phyloP scores from a whole-genome alignment of 2,797 vertebrate genomes.

The Gadopsis bispinosus region DNA sequence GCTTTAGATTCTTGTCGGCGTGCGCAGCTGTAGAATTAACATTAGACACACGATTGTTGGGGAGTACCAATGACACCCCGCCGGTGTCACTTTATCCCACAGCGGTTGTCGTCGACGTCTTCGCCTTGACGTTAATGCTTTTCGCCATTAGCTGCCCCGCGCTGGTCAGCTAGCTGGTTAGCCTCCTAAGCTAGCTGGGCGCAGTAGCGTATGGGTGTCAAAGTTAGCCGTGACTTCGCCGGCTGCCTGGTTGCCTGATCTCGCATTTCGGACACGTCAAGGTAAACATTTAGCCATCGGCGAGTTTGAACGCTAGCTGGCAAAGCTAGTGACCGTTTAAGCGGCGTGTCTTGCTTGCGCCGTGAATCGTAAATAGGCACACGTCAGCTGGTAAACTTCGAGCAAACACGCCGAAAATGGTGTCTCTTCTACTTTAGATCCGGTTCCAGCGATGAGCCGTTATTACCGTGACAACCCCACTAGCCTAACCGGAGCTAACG shows the following conservation, averaged over 20 bases:
- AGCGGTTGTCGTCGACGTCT: conserved; percentile 24
- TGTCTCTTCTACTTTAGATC: conserved; percentile 39
- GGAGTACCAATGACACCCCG: conserved; percentile 13
- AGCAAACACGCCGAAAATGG: conserved; percentile 26
- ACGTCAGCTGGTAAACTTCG: conserved; percentile 41
- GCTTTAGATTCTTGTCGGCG: conserved; percentile 55
- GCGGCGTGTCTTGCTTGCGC: neutral
- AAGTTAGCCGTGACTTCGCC: conserved; percentile 79
- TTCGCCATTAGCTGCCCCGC: conserved; percentile 24
- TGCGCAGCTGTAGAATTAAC: conserved; percentile 50
- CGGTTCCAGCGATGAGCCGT: conserved; percentile 15
- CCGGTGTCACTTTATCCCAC: neutral
- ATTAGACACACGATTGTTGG: neutral
- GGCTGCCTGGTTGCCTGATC: conserved; percentile 75
- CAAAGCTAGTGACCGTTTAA: neutral
- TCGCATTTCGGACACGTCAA: conserved; percentile 84
- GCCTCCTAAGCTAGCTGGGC: conserved; percentile 55
- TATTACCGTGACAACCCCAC: neutral
- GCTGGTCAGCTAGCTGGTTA: conserved; percentile 56
- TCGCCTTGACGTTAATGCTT: neutral
- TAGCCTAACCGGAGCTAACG: conserved; percentile 35
- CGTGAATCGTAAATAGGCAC: neutral
- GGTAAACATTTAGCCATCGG: conserved; percentile 76
- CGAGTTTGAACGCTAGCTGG: conserved; percentile 28
- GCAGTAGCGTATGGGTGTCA: conserved; percentile 75